These are phyloP conservation scores for Lagodon rhomboides DNA, from an alignment of 2,797 vertebrate species.

Conservation along the genomic window DNA sequence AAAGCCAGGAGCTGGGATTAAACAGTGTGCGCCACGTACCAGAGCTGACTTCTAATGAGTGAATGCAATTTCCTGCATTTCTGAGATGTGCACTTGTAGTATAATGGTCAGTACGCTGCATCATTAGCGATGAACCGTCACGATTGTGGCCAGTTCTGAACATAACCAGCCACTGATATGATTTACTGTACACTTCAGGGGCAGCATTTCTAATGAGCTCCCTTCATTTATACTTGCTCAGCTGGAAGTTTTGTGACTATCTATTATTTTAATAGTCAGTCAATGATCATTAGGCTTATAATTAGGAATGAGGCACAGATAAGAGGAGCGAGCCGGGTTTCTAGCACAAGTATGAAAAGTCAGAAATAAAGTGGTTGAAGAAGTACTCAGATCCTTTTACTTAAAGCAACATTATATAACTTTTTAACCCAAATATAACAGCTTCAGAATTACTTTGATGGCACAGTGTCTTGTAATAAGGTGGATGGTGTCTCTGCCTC, in stretches of 20 bases:
- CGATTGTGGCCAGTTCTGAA: conserved; percentile 5
- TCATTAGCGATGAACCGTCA: conserved; percentile 29
- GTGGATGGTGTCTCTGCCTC: too few species aligned
- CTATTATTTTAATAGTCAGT: conserved; percentile 20
- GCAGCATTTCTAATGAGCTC: conserved; percentile 28
- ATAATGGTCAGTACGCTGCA: conserved; percentile 6
- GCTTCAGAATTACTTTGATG: too few species aligned
- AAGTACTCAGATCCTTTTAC: too few species aligned
- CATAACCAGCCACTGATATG: background rate
- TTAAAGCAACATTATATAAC: too few species aligned
- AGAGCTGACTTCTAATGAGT: conserved; percentile 59
- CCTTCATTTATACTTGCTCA: conserved; percentile 4
- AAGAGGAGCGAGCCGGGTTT: background rate
- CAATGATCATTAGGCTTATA: conserved; percentile 29
- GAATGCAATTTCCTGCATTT: conserved; percentile 54
- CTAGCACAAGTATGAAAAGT: conserved; percentile 16
- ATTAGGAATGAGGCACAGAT: conserved; percentile 1
- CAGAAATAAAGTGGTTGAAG: background rate
- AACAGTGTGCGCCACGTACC: conserved; percentile 26
- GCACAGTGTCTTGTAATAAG: too few species aligned
- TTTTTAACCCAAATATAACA: too few species aligned
- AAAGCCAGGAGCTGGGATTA: conserved; percentile 64
- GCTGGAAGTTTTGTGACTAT: conserved; percentile 25
- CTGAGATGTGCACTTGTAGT: conserved; percentile 31
- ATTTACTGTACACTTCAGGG: conserved; percentile 7